Base-by-base conservation (phyloP, 2,113 vertebrate genomes). In the Leucoraja erinaceus region DNA sequence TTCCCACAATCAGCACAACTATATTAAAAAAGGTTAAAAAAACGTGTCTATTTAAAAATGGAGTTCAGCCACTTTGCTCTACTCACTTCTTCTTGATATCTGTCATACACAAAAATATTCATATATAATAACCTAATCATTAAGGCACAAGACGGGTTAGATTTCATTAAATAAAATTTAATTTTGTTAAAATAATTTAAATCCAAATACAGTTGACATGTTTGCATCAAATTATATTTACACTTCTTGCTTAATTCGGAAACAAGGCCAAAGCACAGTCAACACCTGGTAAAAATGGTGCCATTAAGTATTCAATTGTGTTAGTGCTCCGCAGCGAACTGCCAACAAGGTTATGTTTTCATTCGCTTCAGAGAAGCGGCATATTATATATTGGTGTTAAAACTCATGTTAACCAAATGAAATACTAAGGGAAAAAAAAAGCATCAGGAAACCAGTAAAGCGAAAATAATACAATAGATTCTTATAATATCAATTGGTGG, bases 181-280 rank as follows among this genome's bases (percentile, higher is more conserved):
- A 91, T 97, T 72, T 97, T 97, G 96, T 97, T 97, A 97, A 97
- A 97, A 97, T 97, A 97, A 97, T 97, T 97, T 97, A 97, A 97
- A 96, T 97, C 96, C 96, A 97, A 97, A 96, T 70, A 91, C 96
- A 96, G 96, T 95, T 96, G 95, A 96, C 90, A 91, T 72, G 96
- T 97, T 96, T 97, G 96, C 96, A 96, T 96, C 94, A 96, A 96
- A 96, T 97, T 96, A 94, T 97, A 96, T 96, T 95, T 96, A 97
- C 96, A 96, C 95, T 95, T 96, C 95, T 95, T 95, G 94, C 96
- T 96, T 95, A 95, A 96, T 95, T 95, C 95, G 95, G 96, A 96
- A 88, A 96, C 95, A 95, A 96, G 95, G 94, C 95, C 95, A 96
- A 25, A 88, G 96, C 96, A 96, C 96, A 96, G 96, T 95, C 96